Percentiles rank a stretch among this genome's conserved stretches.
Evolutionary conservation across 2,797 vertebrate genomes (phyloP).

Genomic region (Centroberyx gerrardi): DNA sequence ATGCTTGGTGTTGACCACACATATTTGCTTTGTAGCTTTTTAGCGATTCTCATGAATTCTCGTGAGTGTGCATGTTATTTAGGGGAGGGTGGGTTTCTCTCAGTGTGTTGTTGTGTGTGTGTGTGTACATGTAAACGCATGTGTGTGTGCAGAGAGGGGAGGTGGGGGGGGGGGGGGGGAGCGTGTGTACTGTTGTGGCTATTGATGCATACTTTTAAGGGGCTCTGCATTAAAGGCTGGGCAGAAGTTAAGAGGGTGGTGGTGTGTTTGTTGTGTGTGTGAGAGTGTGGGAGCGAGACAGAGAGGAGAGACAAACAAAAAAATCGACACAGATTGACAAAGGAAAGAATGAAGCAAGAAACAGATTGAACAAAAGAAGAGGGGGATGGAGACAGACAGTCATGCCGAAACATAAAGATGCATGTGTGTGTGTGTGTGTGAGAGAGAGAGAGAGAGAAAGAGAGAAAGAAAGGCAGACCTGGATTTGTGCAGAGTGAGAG

Average conservation of each 20-base stretch:
- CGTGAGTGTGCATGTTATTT: conserved; percentile 69
- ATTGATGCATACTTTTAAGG: conserved; percentile 77
- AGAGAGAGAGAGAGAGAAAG: conserved; percentile 8
- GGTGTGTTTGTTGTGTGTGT: conserved; percentile 78
- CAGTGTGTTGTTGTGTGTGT: conserved; percentile 61
- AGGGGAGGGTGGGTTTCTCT: conserved; percentile 73
- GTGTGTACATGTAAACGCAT: conserved; percentile 34
- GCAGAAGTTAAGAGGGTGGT: conserved; percentile 80
- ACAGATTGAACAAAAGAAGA: conserved; percentile 48
- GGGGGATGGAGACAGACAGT: conserved; percentile 36
- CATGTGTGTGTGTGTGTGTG: conserved; percentile 28
- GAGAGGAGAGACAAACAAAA: conserved; percentile 67
- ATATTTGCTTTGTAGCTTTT: conserved; percentile 82
- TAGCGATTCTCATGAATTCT: conserved; percentile 74
- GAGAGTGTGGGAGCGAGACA: conserved; percentile 73
- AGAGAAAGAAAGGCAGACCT: neutral
- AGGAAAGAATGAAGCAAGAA: conserved; percentile 48
- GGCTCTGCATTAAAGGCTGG: conserved; percentile 72
- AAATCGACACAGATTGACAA: neutral
- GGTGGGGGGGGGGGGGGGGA: neutral
- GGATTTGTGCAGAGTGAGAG: neutral
- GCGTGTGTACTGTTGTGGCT: conserved; percentile 72
- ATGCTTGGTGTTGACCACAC: conserved; percentile 76
- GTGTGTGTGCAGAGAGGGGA: conserved; percentile 5
- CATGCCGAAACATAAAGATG: conserved; percentile 36